These are phyloP conservation scores for Aspiorhynchus laticeps DNA, from an alignment of 2,113 vertebrate species.

Conservation along the genomic window DNA sequence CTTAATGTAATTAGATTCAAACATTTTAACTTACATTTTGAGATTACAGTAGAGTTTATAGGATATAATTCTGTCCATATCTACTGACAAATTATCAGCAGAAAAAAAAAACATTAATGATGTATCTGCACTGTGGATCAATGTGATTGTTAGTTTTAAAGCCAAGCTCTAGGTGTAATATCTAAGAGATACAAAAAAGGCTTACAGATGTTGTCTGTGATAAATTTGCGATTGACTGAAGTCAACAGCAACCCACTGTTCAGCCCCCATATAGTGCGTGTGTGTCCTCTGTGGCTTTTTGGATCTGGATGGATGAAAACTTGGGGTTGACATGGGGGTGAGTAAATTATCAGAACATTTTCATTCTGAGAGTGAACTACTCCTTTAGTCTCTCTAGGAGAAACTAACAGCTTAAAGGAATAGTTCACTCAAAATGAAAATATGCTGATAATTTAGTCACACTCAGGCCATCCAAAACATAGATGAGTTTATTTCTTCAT, in stretches of 20 bases:
- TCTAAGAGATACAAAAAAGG: constrained; percentile 10
- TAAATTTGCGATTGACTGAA: constrained; percentile 10
- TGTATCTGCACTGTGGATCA: background rate
- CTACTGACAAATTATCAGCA: background rate
- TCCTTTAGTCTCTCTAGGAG: no score
- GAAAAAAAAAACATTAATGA: background rate
- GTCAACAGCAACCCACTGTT: constrained; percentile 9
- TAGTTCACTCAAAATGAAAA: no score
- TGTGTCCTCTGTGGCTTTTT: background rate
- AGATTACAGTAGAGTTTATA: background rate
- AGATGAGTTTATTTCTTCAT: no score
- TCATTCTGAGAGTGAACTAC: no score
- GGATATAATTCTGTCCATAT: background rate
- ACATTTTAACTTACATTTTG: background rate
- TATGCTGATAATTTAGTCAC: no score
- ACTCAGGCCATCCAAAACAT: no score
- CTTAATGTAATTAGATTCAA: background rate
- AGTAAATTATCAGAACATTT: no score
- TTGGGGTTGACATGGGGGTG: no score
- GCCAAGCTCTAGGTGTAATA: constrained; percentile 1
- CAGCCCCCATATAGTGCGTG: background rate
- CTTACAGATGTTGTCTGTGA: background rate
- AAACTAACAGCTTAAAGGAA: no score
- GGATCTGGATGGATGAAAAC: background rate
- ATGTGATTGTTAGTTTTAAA: constrained; percentile 7